Conservation (phyloP, 2,113 vertebrate species). For the Numenius arquata region DNA sequence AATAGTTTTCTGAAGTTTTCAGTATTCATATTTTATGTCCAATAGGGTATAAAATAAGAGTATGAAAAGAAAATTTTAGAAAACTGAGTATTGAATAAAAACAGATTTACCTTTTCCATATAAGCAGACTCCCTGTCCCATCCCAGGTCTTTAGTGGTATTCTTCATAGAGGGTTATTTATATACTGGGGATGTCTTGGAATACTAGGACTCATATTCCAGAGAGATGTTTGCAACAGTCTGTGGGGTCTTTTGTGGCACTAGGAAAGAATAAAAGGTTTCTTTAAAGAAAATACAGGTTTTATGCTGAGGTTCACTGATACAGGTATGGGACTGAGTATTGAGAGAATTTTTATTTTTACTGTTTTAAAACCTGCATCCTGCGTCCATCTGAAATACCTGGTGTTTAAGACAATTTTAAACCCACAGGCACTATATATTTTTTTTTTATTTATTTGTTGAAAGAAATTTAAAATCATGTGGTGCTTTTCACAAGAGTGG, state of each 20-base stretch:
- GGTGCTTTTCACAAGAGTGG: not conserved
- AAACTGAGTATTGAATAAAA: slow-evolving; percentile 69
- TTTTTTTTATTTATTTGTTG: not conserved
- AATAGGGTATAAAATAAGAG: slow-evolving; percentile 66
- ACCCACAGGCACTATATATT: not conserved
- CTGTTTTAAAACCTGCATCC: not conserved
- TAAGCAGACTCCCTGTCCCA: slow-evolving; percentile 24
- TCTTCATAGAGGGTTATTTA: not conserved
- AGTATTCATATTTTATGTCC: slow-evolving; percentile 67
- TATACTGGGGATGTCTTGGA: not conserved
- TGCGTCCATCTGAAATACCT: not conserved
- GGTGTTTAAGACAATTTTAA: not conserved
- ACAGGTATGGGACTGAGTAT: not conserved
- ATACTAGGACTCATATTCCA: not conserved
- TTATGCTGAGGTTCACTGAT: not conserved
- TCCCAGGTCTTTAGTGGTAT: not conserved
- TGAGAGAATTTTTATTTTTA: not conserved
- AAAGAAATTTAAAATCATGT: not conserved
- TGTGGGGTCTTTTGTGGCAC: not conserved
- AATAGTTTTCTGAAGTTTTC: slow-evolving; percentile 68
- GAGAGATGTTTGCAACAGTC: not conserved
- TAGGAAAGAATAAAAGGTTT: not conserved
- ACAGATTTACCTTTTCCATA: slow-evolving; percentile 34
- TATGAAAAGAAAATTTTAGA: slow-evolving; percentile 69
- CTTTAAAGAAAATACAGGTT: not conserved